phyloP scores from a whole-genome alignment of 2,113 vertebrate genomes.

The Phaethon lepturus region DNA sequence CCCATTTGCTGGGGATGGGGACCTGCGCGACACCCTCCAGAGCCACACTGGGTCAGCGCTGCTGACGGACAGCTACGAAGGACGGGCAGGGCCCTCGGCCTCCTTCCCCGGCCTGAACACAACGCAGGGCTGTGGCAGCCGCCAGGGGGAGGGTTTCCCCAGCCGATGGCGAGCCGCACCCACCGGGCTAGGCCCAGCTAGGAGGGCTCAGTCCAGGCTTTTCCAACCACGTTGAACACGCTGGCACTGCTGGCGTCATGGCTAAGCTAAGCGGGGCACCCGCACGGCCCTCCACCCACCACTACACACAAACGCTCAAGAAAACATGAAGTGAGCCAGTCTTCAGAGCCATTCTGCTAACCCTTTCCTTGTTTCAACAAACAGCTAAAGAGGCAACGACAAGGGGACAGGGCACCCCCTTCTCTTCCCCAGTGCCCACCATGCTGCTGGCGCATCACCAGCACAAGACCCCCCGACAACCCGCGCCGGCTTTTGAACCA shows the following conservation, averaged over 20 bases:
- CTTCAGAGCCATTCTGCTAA: neutral
- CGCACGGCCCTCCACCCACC: neutral
- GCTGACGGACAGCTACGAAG: accelerated
- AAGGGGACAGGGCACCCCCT: too few species aligned
- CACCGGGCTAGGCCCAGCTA: accelerated
- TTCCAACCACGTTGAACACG: accelerated
- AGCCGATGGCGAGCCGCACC: accelerated
- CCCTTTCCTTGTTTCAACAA: too few species aligned
- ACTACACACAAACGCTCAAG: neutral
- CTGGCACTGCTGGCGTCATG: accelerated
- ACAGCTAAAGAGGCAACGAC: neutral
- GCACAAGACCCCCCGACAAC: neutral
- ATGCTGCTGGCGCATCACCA: accelerated
- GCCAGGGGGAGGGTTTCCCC: too few species aligned
- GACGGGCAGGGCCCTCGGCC: neutral
- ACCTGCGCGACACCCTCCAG: accelerated
- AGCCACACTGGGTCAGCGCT: neutral
- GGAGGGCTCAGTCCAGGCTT: neutral
- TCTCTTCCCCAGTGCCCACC: accelerated
- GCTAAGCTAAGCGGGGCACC: neutral
- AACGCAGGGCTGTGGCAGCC: accelerated
- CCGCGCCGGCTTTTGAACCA: neutral
- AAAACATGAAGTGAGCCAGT: accelerated
- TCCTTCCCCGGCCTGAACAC: accelerated
- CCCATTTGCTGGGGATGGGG: accelerated